phyloP scores from a whole-genome alignment of 2,113 vertebrate species.

The Atherinomorus stipes region DNA sequence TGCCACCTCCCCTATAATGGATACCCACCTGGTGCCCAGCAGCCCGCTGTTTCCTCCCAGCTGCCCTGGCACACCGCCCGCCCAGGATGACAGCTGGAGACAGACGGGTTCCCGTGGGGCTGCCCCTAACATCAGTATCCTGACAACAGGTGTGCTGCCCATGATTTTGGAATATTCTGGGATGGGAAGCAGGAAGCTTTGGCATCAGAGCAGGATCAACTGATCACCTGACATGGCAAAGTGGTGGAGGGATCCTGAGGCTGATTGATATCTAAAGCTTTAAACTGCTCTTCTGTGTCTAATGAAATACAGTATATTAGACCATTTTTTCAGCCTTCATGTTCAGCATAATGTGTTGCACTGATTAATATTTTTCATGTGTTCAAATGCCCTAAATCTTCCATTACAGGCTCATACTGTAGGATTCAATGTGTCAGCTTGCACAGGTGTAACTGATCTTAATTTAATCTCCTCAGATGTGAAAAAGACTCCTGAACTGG shows the following conservation, averaged over 20 bases:
- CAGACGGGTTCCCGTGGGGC: constrained; percentile 44
- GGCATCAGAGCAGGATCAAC: not conserved
- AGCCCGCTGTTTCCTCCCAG: constrained; percentile 76
- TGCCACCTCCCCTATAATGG: constrained; percentile 60
- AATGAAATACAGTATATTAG: too few relatives aligned
- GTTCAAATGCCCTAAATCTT: not conserved
- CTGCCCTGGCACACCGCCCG: constrained; percentile 73
- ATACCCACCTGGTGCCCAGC: constrained; percentile 76
- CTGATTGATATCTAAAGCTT: not conserved
- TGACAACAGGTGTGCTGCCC: constrained; percentile 59
- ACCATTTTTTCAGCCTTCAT: too few relatives aligned
- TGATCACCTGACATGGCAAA: constrained; percentile 2
- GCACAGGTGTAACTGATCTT: not conserved
- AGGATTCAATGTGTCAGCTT: not conserved
- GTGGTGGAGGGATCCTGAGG: not conserved
- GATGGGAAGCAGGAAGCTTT: constrained; percentile 14
- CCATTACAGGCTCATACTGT: not conserved
- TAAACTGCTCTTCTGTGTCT: not conserved
- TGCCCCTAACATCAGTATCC: constrained; percentile 45
- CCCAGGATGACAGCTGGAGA: constrained; percentile 78
- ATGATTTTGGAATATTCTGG: constrained; percentile 3
- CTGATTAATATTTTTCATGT: not conserved
- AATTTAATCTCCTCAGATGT: constrained; percentile 62
- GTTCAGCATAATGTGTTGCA: too few relatives aligned
- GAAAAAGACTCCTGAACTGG: constrained; percentile 63